Evolutionary conservation across 2,797 vertebrate species (phyloP), one percentile per base, ranked within the genome.

Genomic region (Cygnus olor): DNA sequence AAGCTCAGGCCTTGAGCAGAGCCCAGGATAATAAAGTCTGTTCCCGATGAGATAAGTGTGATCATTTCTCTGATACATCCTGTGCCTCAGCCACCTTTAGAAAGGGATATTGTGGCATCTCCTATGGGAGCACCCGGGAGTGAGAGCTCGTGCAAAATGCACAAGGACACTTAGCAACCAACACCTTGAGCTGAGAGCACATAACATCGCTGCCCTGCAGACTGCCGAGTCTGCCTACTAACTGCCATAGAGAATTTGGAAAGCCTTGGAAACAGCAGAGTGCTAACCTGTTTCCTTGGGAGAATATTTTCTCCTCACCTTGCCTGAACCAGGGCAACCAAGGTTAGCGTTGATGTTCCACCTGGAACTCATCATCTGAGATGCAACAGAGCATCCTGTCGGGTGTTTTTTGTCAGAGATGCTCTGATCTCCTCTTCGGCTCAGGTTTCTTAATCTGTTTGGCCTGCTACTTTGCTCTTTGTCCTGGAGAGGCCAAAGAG

Each of bases 191-290:
- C 61, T 57, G 81, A 54, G 54, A 81, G 36, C 45, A 38, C 2
- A 3, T 3, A 56, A 25, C 25, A 2, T 5, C 2, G 2, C 77
- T 90, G 80, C 69, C 57, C 49, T 80, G 27, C 65, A 61, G 61
- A 16, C 53, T 60, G 54, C 61, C 14, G 10, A 22, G 7, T 27
- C 34, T 65, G 47, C 28, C 28, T 19, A 3, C n/a, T 42, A 34
- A 34, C 27, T 8, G 10, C 65, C 1, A 2, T 0, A 0, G 60
- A 57, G 64, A 57, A 73, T 27, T 70, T 0, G 0, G 61, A 36
- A 91, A 70, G 12, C 27, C 44, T 13, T 58, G 69, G 53, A 45
- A 87, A 16, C 47, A 73, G 68, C 25, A 9, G 60, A 73, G 51
- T 30, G 10, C 64, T 40, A 8, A 45, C 51, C n/a, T 27, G 1